phyloP scores from a whole-genome alignment of 2,888 invertebrate species.

The Napeogenes sylphis region DNA sequence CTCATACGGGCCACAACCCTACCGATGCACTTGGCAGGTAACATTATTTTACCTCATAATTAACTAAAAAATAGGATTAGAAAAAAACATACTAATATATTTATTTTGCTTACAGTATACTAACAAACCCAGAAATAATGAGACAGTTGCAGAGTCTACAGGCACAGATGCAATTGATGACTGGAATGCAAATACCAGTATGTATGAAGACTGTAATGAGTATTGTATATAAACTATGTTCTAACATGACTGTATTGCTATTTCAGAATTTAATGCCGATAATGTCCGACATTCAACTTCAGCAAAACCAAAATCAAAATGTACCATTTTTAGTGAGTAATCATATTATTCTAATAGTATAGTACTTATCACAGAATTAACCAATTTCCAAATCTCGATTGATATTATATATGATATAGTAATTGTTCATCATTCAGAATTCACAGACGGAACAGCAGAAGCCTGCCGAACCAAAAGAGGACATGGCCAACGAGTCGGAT shows the following conservation, averaged over 20 bases:
- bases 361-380: too few relatives aligned
- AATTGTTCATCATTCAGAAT: conserved; percentile 40
- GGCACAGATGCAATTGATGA: conserved; percentile 74
- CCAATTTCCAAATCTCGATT: too few relatives aligned
- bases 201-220: conserved; percentile 36
- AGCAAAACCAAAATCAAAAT: conserved; percentile 60
- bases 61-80: too few relatives aligned
- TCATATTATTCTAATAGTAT: not conserved
- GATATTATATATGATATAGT: conserved; percentile 14
- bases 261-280: conserved; percentile 71
- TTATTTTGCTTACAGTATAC: conserved; percentile 69
- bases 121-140: conserved; percentile 92
- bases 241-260: conserved; percentile 9
- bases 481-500: conserved; percentile 78
- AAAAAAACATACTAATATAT: too few relatives aligned
- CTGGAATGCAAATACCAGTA: conserved; percentile 70
- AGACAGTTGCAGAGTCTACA: conserved; percentile 91
- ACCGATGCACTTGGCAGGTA: conserved; percentile 67
- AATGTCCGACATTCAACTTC: conserved; percentile 68
- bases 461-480: conserved; percentile 58
- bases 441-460: conserved; percentile 56
- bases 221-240: conserved; percentile 5
- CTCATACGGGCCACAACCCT: conserved; percentile 39
- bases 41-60: not conserved
- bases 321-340: conserved; percentile 60